These are phyloP conservation scores for Tympanuchus pallidicinctus DNA, from an alignment of 2,113 vertebrate species.

Conservation along the genomic window DNA sequence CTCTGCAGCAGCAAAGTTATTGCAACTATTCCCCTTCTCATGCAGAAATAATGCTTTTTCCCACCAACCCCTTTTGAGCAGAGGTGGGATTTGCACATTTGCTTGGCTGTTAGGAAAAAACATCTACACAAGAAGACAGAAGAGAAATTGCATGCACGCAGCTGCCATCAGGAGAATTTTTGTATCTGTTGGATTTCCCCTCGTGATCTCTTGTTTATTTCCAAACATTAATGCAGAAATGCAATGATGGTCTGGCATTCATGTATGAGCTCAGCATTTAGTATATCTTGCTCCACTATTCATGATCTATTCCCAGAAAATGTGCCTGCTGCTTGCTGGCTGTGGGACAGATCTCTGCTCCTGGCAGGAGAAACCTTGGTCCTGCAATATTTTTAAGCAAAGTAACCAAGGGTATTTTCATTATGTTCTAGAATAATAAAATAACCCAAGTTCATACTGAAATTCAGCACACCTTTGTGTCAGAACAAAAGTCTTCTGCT, in stretches of 20 bases:
- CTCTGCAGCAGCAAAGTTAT: background rate
- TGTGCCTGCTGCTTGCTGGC: background rate
- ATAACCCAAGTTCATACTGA: background rate
- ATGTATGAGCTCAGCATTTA: background rate
- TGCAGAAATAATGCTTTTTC: background rate
- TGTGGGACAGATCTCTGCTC: background rate
- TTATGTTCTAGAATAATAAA: background rate
- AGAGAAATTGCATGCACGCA: background rate
- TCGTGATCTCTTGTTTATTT: background rate
- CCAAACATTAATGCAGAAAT: background rate
- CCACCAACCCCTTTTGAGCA: background rate
- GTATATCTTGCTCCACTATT: background rate
- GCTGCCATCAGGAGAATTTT: background rate
- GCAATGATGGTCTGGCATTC: background rate
- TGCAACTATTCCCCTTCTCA: rapidly evolving
- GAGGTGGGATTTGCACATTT: background rate
- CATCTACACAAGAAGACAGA: background rate
- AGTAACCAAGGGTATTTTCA: background rate
- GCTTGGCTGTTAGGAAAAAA: background rate
- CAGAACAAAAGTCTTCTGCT: no score
- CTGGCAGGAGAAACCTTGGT: background rate
- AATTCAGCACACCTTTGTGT: no score
- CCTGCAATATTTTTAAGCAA: background rate
- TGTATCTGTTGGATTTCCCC: background rate
- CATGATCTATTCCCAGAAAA: background rate